Percentiles rank a stretch among this genome's conserved stretches.
Conservation (phyloP, 2,113 vertebrate species). For the Morone chrysops region DNA sequence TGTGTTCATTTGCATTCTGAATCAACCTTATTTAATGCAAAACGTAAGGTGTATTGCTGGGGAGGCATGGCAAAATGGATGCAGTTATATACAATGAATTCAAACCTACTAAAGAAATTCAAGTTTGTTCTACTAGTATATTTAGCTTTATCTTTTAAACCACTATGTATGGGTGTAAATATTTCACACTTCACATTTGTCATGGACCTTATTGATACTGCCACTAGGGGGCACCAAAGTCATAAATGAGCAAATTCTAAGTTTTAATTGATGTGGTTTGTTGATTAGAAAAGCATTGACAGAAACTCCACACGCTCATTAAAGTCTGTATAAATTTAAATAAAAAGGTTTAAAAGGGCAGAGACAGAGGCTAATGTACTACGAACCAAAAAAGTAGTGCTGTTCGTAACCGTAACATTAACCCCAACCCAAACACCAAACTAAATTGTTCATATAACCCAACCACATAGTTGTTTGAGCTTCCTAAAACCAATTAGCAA, state of each 20-base stretch:
- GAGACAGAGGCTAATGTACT: too few relatives aligned
- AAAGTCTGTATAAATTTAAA: neutral
- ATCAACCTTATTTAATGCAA: conserved; percentile 9
- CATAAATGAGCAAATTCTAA: neutral
- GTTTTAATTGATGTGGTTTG: neutral
- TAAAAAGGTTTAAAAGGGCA: too few relatives aligned
- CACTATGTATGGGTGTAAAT: too few relatives aligned
- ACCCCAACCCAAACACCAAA: neutral
- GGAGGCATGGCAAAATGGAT: neutral
- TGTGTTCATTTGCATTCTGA: conserved; percentile 38
- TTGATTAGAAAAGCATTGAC: neutral
- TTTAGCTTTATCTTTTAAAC: neutral
- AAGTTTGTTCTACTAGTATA: neutral
- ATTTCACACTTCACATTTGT: neutral
- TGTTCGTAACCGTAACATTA: neutral
- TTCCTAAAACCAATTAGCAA: neutral
- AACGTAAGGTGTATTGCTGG: neutral
- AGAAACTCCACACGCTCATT: neutral
- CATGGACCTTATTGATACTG: neutral
- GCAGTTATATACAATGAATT: neutral
- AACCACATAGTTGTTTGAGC: neutral
- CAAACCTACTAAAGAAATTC: neutral
- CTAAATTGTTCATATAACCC: neutral
- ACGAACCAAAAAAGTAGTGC: neutral
- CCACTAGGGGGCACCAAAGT: neutral